Percentiles rank a stretch among this genome's conserved stretches.
phyloP scores from a whole-genome alignment of 2,888 invertebrate genomes.

The Drosophila subsilvestris region DNA sequence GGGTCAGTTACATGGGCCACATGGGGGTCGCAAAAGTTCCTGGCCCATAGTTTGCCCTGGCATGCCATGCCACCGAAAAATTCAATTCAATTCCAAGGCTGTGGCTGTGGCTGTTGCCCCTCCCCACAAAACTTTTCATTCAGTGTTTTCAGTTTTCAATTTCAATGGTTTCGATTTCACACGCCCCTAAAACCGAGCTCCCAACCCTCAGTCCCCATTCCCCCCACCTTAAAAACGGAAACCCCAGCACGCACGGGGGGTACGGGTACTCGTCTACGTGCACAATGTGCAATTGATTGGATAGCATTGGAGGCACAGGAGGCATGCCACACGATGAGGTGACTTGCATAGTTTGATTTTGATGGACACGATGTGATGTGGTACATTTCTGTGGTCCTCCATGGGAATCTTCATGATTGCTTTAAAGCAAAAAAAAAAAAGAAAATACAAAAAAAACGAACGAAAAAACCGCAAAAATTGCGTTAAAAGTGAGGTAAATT shows the following conservation, averaged over 20 bases:
- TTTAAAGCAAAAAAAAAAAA: neutral
- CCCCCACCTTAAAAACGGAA: too few relatives aligned
- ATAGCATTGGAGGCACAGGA: neutral
- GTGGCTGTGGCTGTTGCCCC: slow-evolving; percentile 1
- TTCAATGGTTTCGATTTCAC: slow-evolving; percentile 75
- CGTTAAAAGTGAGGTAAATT: slow-evolving; percentile 12
- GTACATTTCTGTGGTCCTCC: neutral
- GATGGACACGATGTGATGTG: slow-evolving; percentile 13
- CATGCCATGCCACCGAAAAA: slow-evolving; percentile 60
- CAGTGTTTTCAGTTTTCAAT: slow-evolving; percentile 73
- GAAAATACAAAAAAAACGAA: too few relatives aligned
- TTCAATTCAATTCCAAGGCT: slow-evolving; percentile 72
- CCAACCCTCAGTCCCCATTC: slow-evolving; percentile 9
- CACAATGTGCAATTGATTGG: slow-evolving; percentile 49
- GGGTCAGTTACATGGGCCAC: slow-evolving; percentile 71
- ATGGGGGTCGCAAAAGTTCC: slow-evolving; percentile 60
- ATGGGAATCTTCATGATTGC: neutral
- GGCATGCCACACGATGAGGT: slow-evolving; percentile 6
- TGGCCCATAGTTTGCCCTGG: slow-evolving; percentile 9
- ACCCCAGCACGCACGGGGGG: slow-evolving; percentile 42
- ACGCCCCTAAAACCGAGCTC: slow-evolving; percentile 49
- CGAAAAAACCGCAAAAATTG: slow-evolving; percentile 6
- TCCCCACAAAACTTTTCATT: slow-evolving; percentile 68
- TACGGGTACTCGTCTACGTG: slow-evolving; percentile 28
- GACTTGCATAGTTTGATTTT: slow-evolving; percentile 32